Evolutionary conservation across 2,113 vertebrate species (phyloP).

Genomic region (Coptodon bakossiorum): DNA sequence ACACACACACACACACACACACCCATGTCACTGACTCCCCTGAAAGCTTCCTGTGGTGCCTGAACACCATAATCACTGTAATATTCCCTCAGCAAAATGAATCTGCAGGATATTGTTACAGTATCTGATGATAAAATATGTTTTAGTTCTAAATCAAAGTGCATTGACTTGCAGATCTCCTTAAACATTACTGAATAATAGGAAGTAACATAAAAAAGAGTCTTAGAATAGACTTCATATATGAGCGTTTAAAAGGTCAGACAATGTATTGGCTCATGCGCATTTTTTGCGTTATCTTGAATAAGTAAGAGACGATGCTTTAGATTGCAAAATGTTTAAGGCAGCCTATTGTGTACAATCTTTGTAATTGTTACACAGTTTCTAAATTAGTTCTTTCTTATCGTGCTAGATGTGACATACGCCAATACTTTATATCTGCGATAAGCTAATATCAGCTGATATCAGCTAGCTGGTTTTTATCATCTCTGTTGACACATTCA

Average conservation of each 20-base stretch:
- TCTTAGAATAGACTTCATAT: neutral
- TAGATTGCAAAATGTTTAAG: neutral
- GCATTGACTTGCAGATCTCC: neutral
- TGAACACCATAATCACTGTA: slow-evolving; percentile 4
- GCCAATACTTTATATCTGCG: neutral
- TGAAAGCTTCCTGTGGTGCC: slow-evolving; percentile 4
- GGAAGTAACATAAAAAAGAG: neutral
- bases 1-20: neutral
- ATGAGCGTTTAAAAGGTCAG: neutral
- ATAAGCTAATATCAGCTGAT: neutral
- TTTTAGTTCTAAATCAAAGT: neutral
- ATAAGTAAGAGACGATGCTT: neutral
- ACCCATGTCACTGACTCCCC: neutral
- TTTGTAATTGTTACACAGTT: neutral
- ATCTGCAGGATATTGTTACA: neutral
- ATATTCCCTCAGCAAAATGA: neutral
- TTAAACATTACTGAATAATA: neutral
- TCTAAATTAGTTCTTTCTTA: neutral
- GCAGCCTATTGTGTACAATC: neutral
- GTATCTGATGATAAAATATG: neutral
- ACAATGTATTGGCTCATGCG: rapidly evolving
- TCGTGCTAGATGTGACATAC: neutral
- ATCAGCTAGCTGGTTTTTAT: neutral
- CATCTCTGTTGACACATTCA: neutral
- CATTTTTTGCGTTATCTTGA: neutral